A percentile compares a stretch with the other conserved stretches of the same genome.
These are phyloP conservation scores for Ameiurus melas DNA, from an alignment of 2,113 vertebrate species.

Conservation along the genomic window DNA sequence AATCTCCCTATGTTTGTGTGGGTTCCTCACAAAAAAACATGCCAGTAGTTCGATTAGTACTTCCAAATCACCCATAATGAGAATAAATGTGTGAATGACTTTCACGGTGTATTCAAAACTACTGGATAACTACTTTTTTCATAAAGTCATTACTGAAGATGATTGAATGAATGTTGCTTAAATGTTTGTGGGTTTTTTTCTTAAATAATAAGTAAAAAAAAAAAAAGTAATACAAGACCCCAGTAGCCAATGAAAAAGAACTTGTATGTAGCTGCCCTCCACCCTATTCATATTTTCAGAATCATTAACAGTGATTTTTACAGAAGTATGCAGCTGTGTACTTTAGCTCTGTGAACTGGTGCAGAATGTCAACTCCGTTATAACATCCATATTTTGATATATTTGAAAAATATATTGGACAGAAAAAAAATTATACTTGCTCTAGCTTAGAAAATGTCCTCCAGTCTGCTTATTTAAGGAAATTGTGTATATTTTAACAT, in stretches of 20 bases:
- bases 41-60: not conserved
- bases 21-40: not conserved
- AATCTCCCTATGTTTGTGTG: not conserved
- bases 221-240: not conserved
- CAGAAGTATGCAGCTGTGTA: not conserved
- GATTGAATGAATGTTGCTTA: not conserved
- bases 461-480: not conserved
- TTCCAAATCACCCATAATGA: not conserved
- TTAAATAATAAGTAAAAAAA: too few relatives aligned
- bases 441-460: not conserved
- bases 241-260: not conserved
- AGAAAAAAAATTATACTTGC: not conserved
- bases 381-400: not conserved
- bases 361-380: not conserved
- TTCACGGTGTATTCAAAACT: not conserved
- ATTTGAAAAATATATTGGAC: not conserved
- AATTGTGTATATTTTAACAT: not conserved
- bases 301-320: not conserved
- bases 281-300: not conserved
- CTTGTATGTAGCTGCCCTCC: not conserved
- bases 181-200: too few relatives aligned
- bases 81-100: not conserved
- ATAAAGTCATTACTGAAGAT: not conserved
- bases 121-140: too few relatives aligned
- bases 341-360: not conserved